phyloP scores from a whole-genome alignment of 2,888 invertebrate genomes.

The Luperina testacea region DNA sequence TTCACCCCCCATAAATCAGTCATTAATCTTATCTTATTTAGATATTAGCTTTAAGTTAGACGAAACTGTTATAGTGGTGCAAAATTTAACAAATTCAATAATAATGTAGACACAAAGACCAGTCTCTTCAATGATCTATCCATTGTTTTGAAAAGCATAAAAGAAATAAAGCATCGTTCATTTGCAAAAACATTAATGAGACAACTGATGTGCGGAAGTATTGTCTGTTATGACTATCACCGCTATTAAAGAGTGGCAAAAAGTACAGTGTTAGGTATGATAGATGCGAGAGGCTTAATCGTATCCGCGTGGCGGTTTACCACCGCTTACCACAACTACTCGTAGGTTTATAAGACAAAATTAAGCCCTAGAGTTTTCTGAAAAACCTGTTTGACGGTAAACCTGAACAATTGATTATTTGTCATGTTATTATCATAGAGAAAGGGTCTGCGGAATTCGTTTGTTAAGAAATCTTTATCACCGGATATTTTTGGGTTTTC shows the following conservation, averaged over 20 bases:
- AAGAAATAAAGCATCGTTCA: constrained; percentile 29
- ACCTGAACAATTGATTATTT: constrained; percentile 1
- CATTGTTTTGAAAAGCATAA: constrained; percentile 44
- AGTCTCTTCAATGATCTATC: constrained; percentile 10
- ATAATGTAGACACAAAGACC: background rate
- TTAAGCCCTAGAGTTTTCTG: constrained; percentile 4
- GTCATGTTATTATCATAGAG: background rate
- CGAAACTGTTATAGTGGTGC: background rate
- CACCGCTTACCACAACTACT: constrained; percentile 27
- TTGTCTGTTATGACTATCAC: constrained; percentile 37
- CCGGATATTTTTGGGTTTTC: background rate
- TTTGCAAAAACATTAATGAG: constrained; percentile 41
- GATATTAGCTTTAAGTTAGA: background rate
- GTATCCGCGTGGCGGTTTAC: constrained; percentile 59
- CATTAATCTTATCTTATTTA: background rate
- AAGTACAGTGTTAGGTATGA: constrained; percentile 34
- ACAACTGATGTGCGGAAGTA: constrained; percentile 49
- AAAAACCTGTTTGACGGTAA: constrained; percentile 14
- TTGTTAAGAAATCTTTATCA: background rate
- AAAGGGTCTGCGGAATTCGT: background rate
- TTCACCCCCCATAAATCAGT: constrained; percentile 5
- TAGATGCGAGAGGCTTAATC: constrained; percentile 39
- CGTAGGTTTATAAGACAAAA: constrained; percentile 15
- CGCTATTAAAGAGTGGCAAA: constrained; percentile 49
- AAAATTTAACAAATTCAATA: constrained; percentile 8